Evolutionary conservation across 2,888 invertebrate genomes (phyloP), one percentile per base, ranked within the genome.

Genomic region (Calameuta filiformis): DNA sequence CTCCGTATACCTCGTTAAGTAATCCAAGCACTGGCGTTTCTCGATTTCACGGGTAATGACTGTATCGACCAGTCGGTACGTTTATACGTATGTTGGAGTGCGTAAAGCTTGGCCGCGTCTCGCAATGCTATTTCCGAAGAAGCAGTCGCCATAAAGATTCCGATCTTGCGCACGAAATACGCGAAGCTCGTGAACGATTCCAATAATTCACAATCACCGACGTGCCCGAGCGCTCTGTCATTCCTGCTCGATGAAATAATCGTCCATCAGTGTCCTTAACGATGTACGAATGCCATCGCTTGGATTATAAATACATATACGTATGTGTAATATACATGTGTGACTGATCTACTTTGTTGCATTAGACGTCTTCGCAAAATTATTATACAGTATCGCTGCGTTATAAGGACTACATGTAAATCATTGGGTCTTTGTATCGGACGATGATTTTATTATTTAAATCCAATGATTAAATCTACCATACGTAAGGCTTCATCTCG

Each of bases 171-270:
- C 23, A 33, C 71, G 71, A 33, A 56, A 33, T 71, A 31, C 71
- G 33, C 71, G 71, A 34, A 71, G 12, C 71, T 12, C 37, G 76
- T 69, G 73, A 56, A n/a, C 12, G 68, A 34, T 35, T 68, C 34
- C 77, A 73, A 87, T 87, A 87, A 87, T 83, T 87, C 83, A 83
- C 85, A 84, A 86, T 87, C 86, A 84, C 81, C 79, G 82, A 76
- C 23, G 77, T 56, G 69, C 78, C 68, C 79, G 79, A 79, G 79
- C 81, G 80, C 80, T 81, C 77, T 75, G 83, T 84, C 81, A 81
- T 82, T 81, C 79, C 80, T 35, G 76, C 79, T 78, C 75, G 80
- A 79, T 78, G 77, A 77, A 81, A 82, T 82, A 82, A 83, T 82
- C 85, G 76, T 81, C 79, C 75, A 78, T 78, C 79, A 77, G 78